These are phyloP conservation scores for Drosophila burlai DNA, from an alignment of 1,140 invertebrate species.

Conservation along the genomic window DNA sequence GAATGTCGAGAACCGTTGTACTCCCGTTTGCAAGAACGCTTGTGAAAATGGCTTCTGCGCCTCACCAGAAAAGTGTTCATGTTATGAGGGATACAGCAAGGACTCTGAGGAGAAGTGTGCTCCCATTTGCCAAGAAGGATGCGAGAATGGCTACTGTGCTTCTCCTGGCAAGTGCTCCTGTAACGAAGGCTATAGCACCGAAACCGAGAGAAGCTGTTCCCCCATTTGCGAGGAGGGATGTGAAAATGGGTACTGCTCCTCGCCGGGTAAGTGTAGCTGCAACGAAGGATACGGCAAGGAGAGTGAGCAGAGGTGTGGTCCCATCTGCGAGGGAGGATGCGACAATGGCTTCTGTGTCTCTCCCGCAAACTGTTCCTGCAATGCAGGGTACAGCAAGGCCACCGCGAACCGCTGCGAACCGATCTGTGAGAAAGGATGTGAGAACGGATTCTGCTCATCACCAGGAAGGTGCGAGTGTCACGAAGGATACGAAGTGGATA, in stretches of 20 bases:
- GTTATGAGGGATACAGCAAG: slow-evolving; percentile 5
- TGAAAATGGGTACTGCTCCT: slow-evolving; percentile 15
- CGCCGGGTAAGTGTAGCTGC: slow-evolving; percentile 26
- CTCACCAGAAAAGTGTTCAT: slow-evolving; percentile 17
- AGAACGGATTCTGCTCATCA: slow-evolving; percentile 24
- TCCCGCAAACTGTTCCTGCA: slow-evolving; percentile 30
- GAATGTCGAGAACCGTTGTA: slow-evolving; percentile 7
- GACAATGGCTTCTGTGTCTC: slow-evolving; percentile 37
- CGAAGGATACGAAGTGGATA: slow-evolving; percentile 4
- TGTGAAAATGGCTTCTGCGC: slow-evolving; percentile 45
- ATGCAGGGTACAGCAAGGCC: slow-evolving; percentile 2
- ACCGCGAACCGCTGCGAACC: slow-evolving; percentile 17
- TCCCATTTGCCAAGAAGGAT: slow-evolving; percentile 12
- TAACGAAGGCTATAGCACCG: slow-evolving; percentile 1
- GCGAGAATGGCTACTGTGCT: slow-evolving; percentile 20
- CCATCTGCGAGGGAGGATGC: slow-evolving; percentile 34
- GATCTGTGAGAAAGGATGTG: slow-evolving; percentile 19
- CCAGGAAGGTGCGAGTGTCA: slow-evolving; percentile 22
- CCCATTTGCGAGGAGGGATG: slow-evolving; percentile 25
- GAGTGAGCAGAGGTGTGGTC: slow-evolving; percentile 3
- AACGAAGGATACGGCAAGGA: slow-evolving; percentile 4
- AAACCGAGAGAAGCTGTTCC: slow-evolving; percentile 3
- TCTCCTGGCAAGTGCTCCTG: slow-evolving; percentile 29
- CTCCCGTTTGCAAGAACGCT: slow-evolving; percentile 7
- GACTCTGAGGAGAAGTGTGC: slow-evolving; percentile 1